Evolutionary conservation across 1,140 invertebrate species (phyloP), one percentile per base, ranked within the genome.

Genomic region (Leptonema lineaticorne): DNA sequence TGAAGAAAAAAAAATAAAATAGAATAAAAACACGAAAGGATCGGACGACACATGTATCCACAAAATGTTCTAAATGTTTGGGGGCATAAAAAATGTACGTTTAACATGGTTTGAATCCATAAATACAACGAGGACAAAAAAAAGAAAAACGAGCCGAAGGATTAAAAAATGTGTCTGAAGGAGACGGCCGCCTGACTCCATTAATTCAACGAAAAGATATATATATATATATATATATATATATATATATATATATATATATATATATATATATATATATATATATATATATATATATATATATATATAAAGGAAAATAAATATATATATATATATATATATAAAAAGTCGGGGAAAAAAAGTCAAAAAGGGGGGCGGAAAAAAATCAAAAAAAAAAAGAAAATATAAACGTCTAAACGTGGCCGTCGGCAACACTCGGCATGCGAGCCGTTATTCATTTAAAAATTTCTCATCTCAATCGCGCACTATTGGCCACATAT

Each of bases 161-260:
- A 59, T 59, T 59, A 59, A 62, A 62, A 62, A 62, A 62, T 46
- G 59, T 62, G 59, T 62, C 59, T 62, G 59, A 62, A 62, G 33
- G 33, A 62, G 59, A 62, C 59, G 59, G 59, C 59, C 59, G 59
- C 59, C 41, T 46, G 59, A 62, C 59, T 62, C 41, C 59, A 62
- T 62, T 62, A 62, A 62, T 62, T 62, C 59, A 45, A 62, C 59
- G 46, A 58, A n/a, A n/a, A n/a, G n/a, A n/a, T n/a, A n/a, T n/a
- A n/a, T n/a, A n/a, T n/a, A n/a, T n/a, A n/a, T n/a, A n/a, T n/a
- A n/a, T n/a, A n/a, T n/a, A n/a, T 8, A 50, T 8, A 18, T 7
- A 20, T 11, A 50, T 14, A 8, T 8, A 37, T 37, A 37, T 37
- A n/a, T n/a, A n/a, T n/a, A n/a, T n/a, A n/a, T n/a, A n/a, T n/a